phyloP scores from a whole-genome alignment of 2,113 vertebrate genomes.

The Gasterosteus aculeatus region DNA sequence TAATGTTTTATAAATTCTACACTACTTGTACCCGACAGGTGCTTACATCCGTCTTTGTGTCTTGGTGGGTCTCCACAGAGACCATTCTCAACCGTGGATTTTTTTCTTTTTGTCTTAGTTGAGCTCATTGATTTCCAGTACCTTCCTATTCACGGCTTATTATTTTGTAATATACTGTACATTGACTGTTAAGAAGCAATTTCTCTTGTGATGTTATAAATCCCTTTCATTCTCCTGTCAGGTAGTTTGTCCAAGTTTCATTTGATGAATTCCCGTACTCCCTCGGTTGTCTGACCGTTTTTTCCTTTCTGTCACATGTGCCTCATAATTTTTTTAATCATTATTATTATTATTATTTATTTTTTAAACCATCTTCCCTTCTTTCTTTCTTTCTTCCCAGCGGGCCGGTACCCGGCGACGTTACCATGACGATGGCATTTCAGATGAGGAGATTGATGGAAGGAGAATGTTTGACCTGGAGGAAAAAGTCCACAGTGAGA shows the following conservation, averaged over 20 bases:
- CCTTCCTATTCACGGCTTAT: neutral
- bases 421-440: constrained; percentile 97
- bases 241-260: neutral
- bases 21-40: neutral
- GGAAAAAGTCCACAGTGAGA: constrained; percentile 90
- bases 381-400: constrained; percentile 69
- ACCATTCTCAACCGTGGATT: neutral
- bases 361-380: neutral
- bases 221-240: neutral
- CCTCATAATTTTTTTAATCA: neutral
- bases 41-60: neutral
- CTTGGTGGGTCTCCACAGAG: neutral
- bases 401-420: constrained; percentile 90
- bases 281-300: neutral
- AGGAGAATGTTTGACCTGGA: constrained; percentile 94
- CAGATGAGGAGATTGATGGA: constrained; percentile 97
- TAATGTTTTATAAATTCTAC: neutral
- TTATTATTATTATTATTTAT: neutral
- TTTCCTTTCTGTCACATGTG: neutral
- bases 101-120: neutral
- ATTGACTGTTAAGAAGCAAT: neutral
- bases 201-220: neutral
- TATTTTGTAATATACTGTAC: neutral
- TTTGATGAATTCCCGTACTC: neutral
- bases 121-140: too few relatives aligned